Evolutionary conservation across 1,140 invertebrate species (phyloP).

Genomic region (Ceratosolen solmsi): DNA sequence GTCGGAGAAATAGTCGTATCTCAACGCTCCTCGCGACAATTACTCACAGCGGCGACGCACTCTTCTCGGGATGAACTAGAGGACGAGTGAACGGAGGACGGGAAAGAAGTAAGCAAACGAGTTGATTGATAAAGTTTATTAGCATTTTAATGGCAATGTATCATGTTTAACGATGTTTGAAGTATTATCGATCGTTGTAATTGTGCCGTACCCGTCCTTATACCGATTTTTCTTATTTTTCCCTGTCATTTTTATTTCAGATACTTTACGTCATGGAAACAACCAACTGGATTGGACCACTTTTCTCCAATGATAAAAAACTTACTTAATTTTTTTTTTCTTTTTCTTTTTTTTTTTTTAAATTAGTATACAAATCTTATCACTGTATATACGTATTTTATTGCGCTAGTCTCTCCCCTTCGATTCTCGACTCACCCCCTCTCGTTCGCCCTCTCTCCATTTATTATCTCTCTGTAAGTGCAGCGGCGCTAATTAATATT

Average conservation of each 20-base stretch:
- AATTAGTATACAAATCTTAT: background rate
- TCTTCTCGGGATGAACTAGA: background rate
- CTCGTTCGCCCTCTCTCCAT: too few species aligned
- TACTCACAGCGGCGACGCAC: slow-evolving; percentile 17
- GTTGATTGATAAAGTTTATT: slow-evolving; percentile 46
- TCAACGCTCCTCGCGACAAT: background rate
- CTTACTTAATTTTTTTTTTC: background rate
- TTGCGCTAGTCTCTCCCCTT: too few species aligned
- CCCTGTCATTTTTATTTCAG: background rate
- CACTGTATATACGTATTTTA: background rate
- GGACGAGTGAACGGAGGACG: background rate
- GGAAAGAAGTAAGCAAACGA: background rate
- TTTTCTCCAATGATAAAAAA: background rate
- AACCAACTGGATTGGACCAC: too few species aligned
- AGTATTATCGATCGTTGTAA: slow-evolving; percentile 7
- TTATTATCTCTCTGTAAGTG: background rate
- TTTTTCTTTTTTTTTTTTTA: too few species aligned
- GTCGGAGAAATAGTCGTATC: background rate
- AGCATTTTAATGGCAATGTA: slow-evolving; percentile 38
- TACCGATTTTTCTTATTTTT: too few species aligned
- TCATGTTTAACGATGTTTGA: slow-evolving; percentile 25
- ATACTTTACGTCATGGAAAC: too few species aligned
- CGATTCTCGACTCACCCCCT: too few species aligned
- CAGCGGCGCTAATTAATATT: background rate
- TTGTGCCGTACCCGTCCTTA: background rate